Evolutionary conservation across 2,888 invertebrate genomes (phyloP).

Genomic region (Latrodectus elegans): DNA sequence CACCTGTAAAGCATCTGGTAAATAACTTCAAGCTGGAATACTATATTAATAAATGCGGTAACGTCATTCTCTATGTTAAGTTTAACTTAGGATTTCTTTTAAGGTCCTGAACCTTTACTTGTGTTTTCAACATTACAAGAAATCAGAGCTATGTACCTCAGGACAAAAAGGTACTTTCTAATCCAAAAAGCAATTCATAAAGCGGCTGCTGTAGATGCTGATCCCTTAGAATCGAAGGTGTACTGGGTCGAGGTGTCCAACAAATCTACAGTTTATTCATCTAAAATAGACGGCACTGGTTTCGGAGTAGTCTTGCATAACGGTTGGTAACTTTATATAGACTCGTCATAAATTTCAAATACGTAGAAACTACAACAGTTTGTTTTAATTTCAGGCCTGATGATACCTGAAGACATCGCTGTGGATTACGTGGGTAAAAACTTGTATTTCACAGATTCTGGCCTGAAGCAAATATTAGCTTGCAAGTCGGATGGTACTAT

Average conservation of each 20-base stretch:
- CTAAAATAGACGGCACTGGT: slow-evolving; percentile 80
- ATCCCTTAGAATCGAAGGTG: slow-evolving; percentile 79
- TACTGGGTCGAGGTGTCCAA: slow-evolving; percentile 86
- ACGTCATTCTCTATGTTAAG: neutral
- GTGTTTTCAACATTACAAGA: slow-evolving; percentile 78
- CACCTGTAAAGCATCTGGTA: slow-evolving; percentile 78
- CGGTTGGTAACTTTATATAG: slow-evolving; percentile 72
- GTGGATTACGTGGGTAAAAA: slow-evolving; percentile 79
- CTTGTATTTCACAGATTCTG: slow-evolving; percentile 87
- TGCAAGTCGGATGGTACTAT: slow-evolving; percentile 82
- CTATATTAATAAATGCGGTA: neutral
- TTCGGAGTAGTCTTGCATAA: slow-evolving; percentile 78
- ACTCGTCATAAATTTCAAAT: too few relatives aligned
- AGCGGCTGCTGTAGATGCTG: slow-evolving; percentile 82
- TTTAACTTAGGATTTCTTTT: neutral
- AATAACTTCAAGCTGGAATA: neutral
- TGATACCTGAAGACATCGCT: slow-evolving; percentile 72
- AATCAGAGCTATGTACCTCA: slow-evolving; percentile 79
- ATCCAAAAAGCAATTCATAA: slow-evolving; percentile 22
- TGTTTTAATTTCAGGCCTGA: slow-evolving; percentile 64
- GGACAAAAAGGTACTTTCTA: slow-evolving; percentile 60
- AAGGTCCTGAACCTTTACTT: slow-evolving; percentile 79
- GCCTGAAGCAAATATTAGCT: slow-evolving; percentile 81
- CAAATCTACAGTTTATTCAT: slow-evolving; percentile 83
- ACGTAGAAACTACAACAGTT: neutral